These are phyloP conservation scores for Callinectes sapidus DNA, from an alignment of 2,888 invertebrate genomes.

Conservation along the genomic window DNA sequence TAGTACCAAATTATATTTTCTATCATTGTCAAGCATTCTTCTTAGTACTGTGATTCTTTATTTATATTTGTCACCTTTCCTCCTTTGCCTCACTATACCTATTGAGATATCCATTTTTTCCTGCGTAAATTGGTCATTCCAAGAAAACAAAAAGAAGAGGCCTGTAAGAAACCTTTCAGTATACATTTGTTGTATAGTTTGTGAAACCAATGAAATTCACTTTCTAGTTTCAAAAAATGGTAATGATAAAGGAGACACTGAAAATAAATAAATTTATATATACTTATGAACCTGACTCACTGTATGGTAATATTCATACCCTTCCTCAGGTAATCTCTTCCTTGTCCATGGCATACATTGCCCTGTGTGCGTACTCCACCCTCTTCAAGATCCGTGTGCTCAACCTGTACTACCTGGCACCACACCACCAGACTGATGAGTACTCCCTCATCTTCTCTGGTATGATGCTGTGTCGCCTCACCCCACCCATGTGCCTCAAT, in stretches of 20 bases:
- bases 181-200: no score
- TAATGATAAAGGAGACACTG: background rate
- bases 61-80: no score
- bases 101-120: no score
- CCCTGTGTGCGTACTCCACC: constrained; percentile 98
- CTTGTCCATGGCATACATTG: constrained; percentile 93
- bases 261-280: background rate
- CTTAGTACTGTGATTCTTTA: no score
- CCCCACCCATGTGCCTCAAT: constrained; percentile 98
- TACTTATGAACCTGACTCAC: background rate
- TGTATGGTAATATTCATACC: background rate
- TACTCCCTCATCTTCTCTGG: constrained; percentile 99
- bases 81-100: no score
- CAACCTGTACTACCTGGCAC: constrained; percentile 97
- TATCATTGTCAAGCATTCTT: no score
- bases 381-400: constrained; percentile 96
- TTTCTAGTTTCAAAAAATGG: background rate
- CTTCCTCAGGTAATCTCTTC: constrained; percentile 88
- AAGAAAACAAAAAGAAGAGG: background rate
- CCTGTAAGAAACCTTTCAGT: no score
- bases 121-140: background rate
- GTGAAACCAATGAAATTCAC: background rate
- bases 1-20: no score
- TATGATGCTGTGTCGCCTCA: constrained; percentile 94
- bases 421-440: constrained; percentile 98